phyloP scores from a whole-genome alignment of 2,888 invertebrate species.

The Hesperia comma region DNA sequence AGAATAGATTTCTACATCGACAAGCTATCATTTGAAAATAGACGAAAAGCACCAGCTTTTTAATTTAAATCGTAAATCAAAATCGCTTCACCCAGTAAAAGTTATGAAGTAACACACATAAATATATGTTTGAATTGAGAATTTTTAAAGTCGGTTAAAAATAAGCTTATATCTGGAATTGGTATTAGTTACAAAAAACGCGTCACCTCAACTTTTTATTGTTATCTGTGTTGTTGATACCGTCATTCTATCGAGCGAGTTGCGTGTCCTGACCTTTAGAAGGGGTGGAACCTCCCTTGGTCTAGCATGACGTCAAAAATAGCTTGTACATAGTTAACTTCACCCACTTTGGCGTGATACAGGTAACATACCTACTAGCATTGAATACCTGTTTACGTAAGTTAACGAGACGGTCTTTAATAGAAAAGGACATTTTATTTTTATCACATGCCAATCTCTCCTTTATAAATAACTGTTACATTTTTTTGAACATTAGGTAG shows the following conservation, averaged over 20 bases:
- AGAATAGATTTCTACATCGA: too few species aligned
- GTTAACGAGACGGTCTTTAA: constrained; percentile 8
- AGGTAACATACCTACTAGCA: constrained; percentile 26
- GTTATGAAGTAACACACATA: too few species aligned
- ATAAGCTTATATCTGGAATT: constrained; percentile 9
- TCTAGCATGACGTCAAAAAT: constrained; percentile 42
- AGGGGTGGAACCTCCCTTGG: constrained; percentile 46
- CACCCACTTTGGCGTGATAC: constrained; percentile 30
- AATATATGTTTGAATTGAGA: too few species aligned
- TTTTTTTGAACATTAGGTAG: too few species aligned
- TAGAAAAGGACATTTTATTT: background rate
- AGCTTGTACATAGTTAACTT: constrained; percentile 29
- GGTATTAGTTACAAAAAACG: constrained; percentile 17
- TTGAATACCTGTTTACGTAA: constrained; percentile 23
- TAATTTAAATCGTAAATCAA: too few species aligned
- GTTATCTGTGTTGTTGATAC: constrained; percentile 41
- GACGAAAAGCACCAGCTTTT: too few species aligned
- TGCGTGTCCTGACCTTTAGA: constrained; percentile 49
- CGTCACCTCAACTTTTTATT: constrained; percentile 7
- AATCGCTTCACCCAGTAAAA: too few species aligned
- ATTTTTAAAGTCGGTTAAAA: too few species aligned
- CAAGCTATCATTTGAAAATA: too few species aligned
- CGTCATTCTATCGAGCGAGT: constrained; percentile 45
- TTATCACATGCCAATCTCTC: background rate
- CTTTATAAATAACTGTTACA: background rate